Percentiles rank a stretch among this genome's conserved stretches.
These are phyloP conservation scores for Myotis planiceps DNA, from an alignment of 2,797 vertebrate species.

Conservation along the genomic window DNA sequence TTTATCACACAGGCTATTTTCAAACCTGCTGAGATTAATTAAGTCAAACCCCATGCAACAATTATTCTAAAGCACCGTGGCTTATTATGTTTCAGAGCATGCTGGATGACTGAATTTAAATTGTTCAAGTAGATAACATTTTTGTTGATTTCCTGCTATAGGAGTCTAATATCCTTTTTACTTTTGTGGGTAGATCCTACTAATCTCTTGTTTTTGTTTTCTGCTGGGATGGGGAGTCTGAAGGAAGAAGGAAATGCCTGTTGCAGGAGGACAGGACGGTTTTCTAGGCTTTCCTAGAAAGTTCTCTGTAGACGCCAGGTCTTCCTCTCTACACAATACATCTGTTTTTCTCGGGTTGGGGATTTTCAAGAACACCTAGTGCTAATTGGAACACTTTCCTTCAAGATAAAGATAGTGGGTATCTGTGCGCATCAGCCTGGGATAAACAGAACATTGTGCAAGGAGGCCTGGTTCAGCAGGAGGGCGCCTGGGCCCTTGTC, in stretches of 20 bases:
- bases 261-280: background rate
- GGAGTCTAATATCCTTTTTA: background rate
- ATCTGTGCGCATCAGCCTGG: background rate
- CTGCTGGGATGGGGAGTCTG: background rate
- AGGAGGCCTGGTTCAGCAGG: background rate
- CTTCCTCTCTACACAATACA: background rate
- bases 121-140: background rate
- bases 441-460: constrained; percentile 9
- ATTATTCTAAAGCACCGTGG: background rate
- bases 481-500: background rate
- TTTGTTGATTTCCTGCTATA: background rate
- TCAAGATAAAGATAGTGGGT: constrained; percentile 33
- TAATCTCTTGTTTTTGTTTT: background rate
- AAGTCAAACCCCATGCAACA: constrained; percentile 18
- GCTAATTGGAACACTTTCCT: background rate
- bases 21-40: constrained; percentile 64
- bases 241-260: background rate
- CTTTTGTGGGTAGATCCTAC: background rate
- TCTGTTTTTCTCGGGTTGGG: constrained; percentile 23
- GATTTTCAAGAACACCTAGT: constrained; percentile 17
- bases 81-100: background rate
- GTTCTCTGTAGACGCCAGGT: background rate
- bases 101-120: background rate
- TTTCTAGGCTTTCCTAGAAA: constrained; percentile 72
- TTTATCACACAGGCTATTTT: background rate